Conservation (phyloP, 2,888 invertebrate genomes). For the Matsumyia berberina region DNA sequence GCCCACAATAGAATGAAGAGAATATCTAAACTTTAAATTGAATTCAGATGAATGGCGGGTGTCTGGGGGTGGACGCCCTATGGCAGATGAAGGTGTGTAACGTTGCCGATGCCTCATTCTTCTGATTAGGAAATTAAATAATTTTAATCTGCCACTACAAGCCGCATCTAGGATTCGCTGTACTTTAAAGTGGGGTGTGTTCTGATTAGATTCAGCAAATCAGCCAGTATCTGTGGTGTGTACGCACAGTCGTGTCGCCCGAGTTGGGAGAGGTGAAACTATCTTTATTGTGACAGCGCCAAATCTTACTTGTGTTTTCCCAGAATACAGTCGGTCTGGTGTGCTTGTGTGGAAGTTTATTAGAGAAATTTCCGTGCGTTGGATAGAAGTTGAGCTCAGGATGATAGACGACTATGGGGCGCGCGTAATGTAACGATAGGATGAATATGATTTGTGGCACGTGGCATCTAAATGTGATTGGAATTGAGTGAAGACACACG, state of each 20-base stretch:
- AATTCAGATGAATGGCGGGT: slow-evolving; percentile 59
- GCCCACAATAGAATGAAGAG: slow-evolving; percentile 47
- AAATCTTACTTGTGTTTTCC: slow-evolving; percentile 26
- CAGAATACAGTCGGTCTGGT: slow-evolving; percentile 40
- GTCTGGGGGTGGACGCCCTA: slow-evolving; percentile 5
- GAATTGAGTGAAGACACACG: slow-evolving; percentile 78
- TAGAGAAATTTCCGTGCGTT: slow-evolving; percentile 30
- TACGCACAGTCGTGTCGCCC: slow-evolving; percentile 12
- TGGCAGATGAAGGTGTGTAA: slow-evolving; percentile 50
- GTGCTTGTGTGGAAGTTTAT: slow-evolving; percentile 47
- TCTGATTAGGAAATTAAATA: slow-evolving; percentile 76
- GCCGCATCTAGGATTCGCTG: too few species aligned
- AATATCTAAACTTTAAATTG: slow-evolving; percentile 75
- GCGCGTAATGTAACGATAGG: slow-evolving; percentile 68
- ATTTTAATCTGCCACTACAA: slow-evolving; percentile 75
- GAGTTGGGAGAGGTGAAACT: slow-evolving; percentile 47
- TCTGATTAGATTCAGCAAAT: slow-evolving; percentile 50
- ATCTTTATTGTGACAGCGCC: slow-evolving; percentile 73
- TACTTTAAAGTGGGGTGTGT: slow-evolving; percentile 21
- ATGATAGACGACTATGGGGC: slow-evolving; percentile 39
- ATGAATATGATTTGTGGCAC: slow-evolving; percentile 78
- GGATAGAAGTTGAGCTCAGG: background rate
- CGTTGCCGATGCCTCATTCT: slow-evolving; percentile 33
- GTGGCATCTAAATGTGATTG: slow-evolving; percentile 78
- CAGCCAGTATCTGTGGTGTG: slow-evolving; percentile 47